phyloP scores from a whole-genome alignment of 2,888 invertebrate genomes.

The Acrobasis suavella region DNA sequence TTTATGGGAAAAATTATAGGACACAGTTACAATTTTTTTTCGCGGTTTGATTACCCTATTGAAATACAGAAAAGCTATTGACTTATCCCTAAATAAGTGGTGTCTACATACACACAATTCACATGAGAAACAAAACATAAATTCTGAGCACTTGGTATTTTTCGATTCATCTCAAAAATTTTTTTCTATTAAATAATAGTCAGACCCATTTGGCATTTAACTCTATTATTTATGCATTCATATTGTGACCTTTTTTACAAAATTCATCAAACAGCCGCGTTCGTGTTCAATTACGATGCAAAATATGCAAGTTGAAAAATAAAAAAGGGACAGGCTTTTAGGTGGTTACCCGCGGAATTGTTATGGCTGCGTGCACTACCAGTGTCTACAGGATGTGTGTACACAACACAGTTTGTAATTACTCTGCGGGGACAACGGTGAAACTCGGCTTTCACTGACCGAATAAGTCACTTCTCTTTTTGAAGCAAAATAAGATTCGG shows the following conservation, averaged over 20 bases:
- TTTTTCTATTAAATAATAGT: no score
- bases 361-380: slow-evolving; percentile 10
- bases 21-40: no score
- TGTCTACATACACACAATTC: no score
- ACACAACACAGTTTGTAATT: slow-evolving; percentile 21
- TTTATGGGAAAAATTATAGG: no score
- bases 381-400: slow-evolving; percentile 12
- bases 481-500: slow-evolving; percentile 21
- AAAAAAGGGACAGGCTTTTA: slow-evolving; percentile 20
- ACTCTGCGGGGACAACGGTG: slow-evolving; percentile 15
- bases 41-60: no score
- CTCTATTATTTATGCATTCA: slow-evolving; percentile 4
- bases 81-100: no score
- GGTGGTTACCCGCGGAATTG: slow-evolving; percentile 17
- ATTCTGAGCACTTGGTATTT: no score
- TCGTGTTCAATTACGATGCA: slow-evolving; percentile 25
- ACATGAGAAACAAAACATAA: no score
- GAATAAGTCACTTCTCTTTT: slow-evolving; percentile 22
- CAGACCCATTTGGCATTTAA: not conserved
- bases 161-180: no score
- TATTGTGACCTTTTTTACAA: slow-evolving; percentile 13
- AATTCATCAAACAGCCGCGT: slow-evolving; percentile 20
- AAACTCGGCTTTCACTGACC: slow-evolving; percentile 15
- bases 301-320: slow-evolving; percentile 20
- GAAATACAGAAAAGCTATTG: no score